Evolutionary conservation across 1,140 invertebrate species (phyloP), one percentile per base, ranked within the genome.

Genomic region (Globodera ellingtonae): DNA sequence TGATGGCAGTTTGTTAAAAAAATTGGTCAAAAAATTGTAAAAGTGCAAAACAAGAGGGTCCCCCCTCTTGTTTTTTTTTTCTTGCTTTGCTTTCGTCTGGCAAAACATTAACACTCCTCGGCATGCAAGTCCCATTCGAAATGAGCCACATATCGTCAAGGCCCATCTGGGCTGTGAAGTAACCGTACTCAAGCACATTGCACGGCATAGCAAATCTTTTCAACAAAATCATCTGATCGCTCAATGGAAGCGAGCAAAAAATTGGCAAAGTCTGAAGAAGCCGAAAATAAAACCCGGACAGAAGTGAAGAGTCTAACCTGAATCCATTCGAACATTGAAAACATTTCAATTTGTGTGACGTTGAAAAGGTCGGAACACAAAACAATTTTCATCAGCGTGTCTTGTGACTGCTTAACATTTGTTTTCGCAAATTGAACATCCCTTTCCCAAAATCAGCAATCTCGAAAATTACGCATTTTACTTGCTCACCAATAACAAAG

Each of bases 81-180:
- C 35, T 47, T 59, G 75, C 79, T 35, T 81, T 77, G 76, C 72
- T 84, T 71, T 83, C 82, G 18, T 85, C 77, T 4, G 82, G 82
- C 44, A 83, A 84, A 48, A 77, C 78, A 74, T 85, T 83, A 5
- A 84, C 79, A 72, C 48, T 77, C 72, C 83, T 13, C 15, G 83
- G 83, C 79, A 81, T 81, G 71, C 82, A 84, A 8, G 83, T 84
- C n/a, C 84, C 84, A 75, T 84, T 84, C 15, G 84, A 83, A 72
- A 84, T 84, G 15, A 84, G 62, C 84, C 84, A 84, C 35, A 84
- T 84, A 80, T 84, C 84, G 48, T 84, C 69, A 35, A 82, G 71
- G 67, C 77, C 80, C 9, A 78, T 72, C 73, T 84, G 82, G 59
- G 84, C 84, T 21, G 84, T 84, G 70, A 83, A 86, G 73, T 84